These are phyloP conservation scores for Tragopan temminckii DNA, from an alignment of 2,797 vertebrate species.

Conservation along the genomic window DNA sequence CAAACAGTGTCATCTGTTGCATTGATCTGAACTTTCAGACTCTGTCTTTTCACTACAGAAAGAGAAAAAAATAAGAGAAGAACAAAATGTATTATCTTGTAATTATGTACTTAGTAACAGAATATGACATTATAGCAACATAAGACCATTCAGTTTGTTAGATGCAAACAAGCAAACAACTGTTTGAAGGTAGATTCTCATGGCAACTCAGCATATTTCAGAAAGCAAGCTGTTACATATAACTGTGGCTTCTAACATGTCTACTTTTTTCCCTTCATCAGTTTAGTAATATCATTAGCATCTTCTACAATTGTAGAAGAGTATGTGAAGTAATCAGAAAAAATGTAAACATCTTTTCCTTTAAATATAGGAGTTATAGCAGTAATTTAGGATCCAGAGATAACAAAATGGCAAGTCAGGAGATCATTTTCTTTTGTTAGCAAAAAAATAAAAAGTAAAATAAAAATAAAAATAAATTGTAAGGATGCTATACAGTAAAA, in stretches of 20 bases:
- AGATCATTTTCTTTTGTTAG: neutral
- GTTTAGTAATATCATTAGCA: neutral
- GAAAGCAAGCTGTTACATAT: neutral
- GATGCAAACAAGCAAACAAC: neutral
- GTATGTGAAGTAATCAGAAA: neutral
- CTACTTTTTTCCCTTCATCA: neutral
- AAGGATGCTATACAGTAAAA: neutral
- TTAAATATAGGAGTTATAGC: neutral
- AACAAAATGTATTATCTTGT: neutral
- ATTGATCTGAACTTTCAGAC: constrained; percentile 93
- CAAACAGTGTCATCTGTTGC: constrained; percentile 92
- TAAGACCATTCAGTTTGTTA: neutral
- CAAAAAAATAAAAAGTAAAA: neutral
- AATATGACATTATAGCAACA: neutral
- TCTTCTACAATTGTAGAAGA: neutral
- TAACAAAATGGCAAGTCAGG: neutral
- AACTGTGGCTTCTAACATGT: neutral
- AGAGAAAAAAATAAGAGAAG: neutral
- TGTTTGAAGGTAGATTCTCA: neutral
- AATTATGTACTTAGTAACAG: neutral
- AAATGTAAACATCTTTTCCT: neutral
- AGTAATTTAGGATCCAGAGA: neutral
- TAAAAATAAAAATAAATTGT: neutral
- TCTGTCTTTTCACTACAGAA: constrained; percentile 88
- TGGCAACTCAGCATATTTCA: neutral